Conservation (phyloP, 1,140 invertebrate species). For the Bicyclus anynana region DNA sequence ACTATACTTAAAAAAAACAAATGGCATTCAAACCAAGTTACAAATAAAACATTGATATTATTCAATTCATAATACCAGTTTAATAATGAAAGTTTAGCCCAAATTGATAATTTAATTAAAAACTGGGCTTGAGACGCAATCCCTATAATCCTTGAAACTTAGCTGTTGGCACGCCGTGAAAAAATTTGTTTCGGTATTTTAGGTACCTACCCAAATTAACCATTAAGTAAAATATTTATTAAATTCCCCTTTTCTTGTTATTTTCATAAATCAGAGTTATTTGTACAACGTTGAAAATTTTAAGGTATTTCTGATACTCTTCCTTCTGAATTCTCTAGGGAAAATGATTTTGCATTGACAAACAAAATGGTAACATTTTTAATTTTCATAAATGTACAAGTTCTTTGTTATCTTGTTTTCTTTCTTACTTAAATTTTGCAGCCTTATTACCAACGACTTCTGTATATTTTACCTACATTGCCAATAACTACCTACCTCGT, state of each 20-base stretch:
- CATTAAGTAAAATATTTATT: conserved; percentile 4
- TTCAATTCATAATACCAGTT: neutral
- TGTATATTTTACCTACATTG: no score
- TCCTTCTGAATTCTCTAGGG: no score
- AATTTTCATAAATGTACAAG: no score
- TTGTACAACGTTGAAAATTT: neutral
- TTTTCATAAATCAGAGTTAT: conserved; percentile 4
- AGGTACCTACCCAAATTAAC: neutral
- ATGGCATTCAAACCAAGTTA: no score
- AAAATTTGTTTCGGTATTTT: conserved; percentile 4
- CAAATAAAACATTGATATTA: neutral
- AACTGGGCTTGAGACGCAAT: conserved; percentile 13
- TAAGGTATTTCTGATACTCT: neutral
- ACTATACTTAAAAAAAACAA: no score
- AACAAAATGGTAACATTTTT: no score
- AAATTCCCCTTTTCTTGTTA: conserved; percentile 4
- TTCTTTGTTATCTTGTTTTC: no score
- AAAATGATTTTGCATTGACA: no score
- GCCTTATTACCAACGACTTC: no score
- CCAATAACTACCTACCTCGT: no score
- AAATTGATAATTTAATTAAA: conserved; percentile 26
- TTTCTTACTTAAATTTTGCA: no score
- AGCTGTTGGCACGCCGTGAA: conserved; percentile 13
- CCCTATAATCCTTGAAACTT: conserved; percentile 24
- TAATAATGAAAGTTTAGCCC: conserved; percentile 1